Base-by-base conservation (phyloP, 2,888 invertebrate genomes). In the Metopia argyrocephala region DNA sequence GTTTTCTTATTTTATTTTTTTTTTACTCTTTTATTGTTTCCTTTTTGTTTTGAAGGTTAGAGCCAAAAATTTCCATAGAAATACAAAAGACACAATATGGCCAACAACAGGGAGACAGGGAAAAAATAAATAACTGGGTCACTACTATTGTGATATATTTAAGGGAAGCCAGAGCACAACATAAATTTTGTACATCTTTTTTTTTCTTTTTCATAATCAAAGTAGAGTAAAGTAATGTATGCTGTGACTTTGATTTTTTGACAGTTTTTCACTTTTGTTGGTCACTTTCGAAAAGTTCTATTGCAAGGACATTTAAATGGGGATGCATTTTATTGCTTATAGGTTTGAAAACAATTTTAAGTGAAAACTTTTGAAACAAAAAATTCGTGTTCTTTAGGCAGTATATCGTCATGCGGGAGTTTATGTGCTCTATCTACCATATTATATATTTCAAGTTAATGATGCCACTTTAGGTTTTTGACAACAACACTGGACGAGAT, bases 1-100 rank as follows among this genome's bases (percentile, higher is more conserved):
- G 57, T 45, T 57, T 31, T 20, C 25, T 57, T 75, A n/a, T 2
- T 46, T 31, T 20, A 9, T 59, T 38, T 48, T 48, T 3, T 5
- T 20, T 15, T 48, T n/a, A 15, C 38, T 15, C 12, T 1, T 52
- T 5, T 54, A 6, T 20, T 46, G 46, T 38, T 15, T 23, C 1
- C 52, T 5, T 54, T 15, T 20, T 52, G 46, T 45, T 70, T 73
- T 78, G 73, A 78, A 78, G 78, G 78, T 78, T 78, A 78, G n/a
- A 73, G 66, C 48, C 54, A 68, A 46, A 78, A 69, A 31, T 15
- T 31, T 9, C 48, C 56, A 56, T 45, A 56, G 12, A 69, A 56
- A n/a, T n/a, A n/a, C n/a, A n/a, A n/a, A n/a, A 61, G 66, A 68
- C n/a, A n/a, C n/a, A 61, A 68, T 23, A 52, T 45, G 48, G 12